phyloP scores from a whole-genome alignment of 2,888 invertebrate species.

The Agrochola circellaris region DNA sequence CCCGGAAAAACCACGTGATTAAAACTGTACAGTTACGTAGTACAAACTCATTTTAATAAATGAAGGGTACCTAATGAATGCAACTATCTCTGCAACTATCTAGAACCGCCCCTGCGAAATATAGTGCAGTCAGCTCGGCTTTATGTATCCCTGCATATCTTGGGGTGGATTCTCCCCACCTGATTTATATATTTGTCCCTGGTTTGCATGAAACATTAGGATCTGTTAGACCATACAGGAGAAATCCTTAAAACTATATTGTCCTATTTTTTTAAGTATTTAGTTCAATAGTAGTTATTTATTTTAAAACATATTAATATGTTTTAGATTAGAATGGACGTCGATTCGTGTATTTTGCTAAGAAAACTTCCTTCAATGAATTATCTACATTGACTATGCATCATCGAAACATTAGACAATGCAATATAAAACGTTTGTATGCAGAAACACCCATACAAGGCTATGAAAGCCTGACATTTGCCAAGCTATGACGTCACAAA shows the following conservation, averaged over 20 bases:
- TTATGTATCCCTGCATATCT: constrained; percentile 5
- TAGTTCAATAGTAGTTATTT: neutral
- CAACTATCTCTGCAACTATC: neutral
- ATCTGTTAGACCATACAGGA: neutral
- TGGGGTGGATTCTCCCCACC: neutral
- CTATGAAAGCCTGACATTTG: neutral
- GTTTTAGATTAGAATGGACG: neutral
- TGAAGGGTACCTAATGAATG: neutral
- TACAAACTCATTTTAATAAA: neutral
- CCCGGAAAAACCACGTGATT: too few species aligned
- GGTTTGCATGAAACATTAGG: neutral
- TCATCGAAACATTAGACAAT: neutral
- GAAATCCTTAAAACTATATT: neutral
- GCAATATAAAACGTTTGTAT: neutral
- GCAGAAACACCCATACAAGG: neutral
- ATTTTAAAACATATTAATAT: neutral
- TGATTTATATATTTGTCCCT: neutral
- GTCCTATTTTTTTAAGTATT: neutral
- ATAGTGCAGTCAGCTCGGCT: neutral
- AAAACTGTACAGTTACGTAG: neutral
- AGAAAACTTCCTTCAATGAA: neutral
- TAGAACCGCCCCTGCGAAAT: neutral
- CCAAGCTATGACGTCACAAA: neutral
- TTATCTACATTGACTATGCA: neutral
- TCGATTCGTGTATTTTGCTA: neutral